Evolutionary conservation across 2,797 vertebrate species (phyloP).

Genomic region (Smutsia gigantea): DNA sequence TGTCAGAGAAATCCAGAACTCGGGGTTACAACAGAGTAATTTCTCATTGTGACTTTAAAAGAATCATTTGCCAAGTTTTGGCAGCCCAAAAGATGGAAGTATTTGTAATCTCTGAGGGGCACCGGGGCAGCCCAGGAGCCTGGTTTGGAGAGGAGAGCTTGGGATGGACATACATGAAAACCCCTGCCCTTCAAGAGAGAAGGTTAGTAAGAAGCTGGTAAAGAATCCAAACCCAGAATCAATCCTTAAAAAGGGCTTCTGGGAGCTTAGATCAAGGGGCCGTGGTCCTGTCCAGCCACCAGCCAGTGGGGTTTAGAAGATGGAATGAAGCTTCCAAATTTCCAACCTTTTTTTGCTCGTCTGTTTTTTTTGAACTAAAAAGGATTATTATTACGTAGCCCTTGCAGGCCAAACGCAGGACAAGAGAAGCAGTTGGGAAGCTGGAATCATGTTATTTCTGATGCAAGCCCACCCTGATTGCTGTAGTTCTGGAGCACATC

Average conservation of each 20-base stretch:
- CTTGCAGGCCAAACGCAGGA: not conserved
- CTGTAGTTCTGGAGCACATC: not conserved
- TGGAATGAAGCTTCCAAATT: not conserved
- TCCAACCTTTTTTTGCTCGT: not conserved
- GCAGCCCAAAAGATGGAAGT: not conserved
- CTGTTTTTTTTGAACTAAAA: not conserved
- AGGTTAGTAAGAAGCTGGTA: not conserved
- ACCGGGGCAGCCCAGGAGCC: not conserved
- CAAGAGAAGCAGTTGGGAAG: not conserved
- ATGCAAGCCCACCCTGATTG: not conserved
- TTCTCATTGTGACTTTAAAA: not conserved
- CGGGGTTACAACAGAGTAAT: accelerated
- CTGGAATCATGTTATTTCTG: not conserved
- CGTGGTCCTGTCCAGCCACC: not conserved
- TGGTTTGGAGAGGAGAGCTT: not conserved
- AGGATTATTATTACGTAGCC: not conserved
- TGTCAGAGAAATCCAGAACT: not conserved
- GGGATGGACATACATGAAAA: not conserved
- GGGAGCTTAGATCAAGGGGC: not conserved
- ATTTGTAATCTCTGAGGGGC: not conserved
- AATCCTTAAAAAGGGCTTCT: not conserved
- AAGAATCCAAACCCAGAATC: not conserved
- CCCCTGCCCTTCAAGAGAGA: not conserved
- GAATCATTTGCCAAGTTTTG: not conserved
- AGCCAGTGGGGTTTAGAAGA: not conserved